Evolutionary conservation across 2,888 invertebrate genomes (phyloP).

Genomic region (Shargacucullia verbasci): DNA sequence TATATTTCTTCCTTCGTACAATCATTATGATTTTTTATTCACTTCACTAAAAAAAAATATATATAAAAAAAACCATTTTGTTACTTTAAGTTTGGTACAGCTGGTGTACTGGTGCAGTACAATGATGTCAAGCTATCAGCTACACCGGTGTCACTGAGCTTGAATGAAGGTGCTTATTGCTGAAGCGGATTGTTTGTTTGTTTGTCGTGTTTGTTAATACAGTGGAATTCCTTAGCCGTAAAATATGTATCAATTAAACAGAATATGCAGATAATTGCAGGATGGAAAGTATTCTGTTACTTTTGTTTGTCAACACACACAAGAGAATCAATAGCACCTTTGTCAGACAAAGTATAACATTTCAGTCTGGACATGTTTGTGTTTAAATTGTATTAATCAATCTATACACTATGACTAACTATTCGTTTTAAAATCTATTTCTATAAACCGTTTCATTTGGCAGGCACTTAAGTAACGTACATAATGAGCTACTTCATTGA

Average conservation of each 20-base stretch:
- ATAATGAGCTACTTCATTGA: slow-evolving; percentile 50
- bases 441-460: slow-evolving; percentile 26
- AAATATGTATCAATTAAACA: slow-evolving; percentile 70
- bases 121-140: slow-evolving; percentile 52
- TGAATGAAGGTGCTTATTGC: slow-evolving; percentile 67
- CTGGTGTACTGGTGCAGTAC: slow-evolving; percentile 1
- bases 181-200: slow-evolving; percentile 82
- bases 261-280: slow-evolving; percentile 57
- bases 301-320: slow-evolving; percentile 49
- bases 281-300: slow-evolving; percentile 44
- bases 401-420: not conserved
- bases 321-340: slow-evolving; percentile 28
- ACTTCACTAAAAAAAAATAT: slow-evolving; percentile 48
- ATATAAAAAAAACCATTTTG: no score
- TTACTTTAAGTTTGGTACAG: not conserved
- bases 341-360: slow-evolving; percentile 10
- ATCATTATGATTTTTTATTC: slow-evolving; percentile 62
- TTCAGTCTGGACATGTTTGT: slow-evolving; percentile 5
- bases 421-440: slow-evolving; percentile 4
- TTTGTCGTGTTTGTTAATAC: slow-evolving; percentile 67
- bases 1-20: slow-evolving; percentile 53
- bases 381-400: not conserved
- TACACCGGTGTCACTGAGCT: slow-evolving; percentile 56
- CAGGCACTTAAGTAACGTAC: slow-evolving; percentile 12
- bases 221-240: slow-evolving; percentile 75